phyloP scores from a whole-genome alignment of 2,888 invertebrate species.

The Orthonevra nobilis region DNA sequence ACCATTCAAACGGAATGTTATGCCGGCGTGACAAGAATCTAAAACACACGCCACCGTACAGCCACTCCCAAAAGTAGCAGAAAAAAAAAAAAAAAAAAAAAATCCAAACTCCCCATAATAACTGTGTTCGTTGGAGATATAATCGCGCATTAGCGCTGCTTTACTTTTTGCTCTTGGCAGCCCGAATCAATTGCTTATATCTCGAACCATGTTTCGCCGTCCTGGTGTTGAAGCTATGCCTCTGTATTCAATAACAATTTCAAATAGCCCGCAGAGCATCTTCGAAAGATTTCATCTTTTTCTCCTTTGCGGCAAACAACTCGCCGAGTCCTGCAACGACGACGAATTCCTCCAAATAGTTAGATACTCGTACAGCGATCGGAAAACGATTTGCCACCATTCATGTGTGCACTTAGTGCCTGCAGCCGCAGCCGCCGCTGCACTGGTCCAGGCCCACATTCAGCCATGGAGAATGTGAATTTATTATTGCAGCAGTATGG shows the following conservation, averaged over 20 bases:
- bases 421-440: conserved; percentile 47
- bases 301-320: too few species aligned
- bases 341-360: conserved; percentile 32
- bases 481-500: conserved; percentile 66
- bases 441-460: conserved; percentile 52
- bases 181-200: conserved; percentile 50
- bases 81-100: too few species aligned
- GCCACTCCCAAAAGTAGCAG: conserved; percentile 59
- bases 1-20: conserved; percentile 18
- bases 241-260: conserved; percentile 69
- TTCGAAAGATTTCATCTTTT: conserved; percentile 52
- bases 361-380: conserved; percentile 14
- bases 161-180: conserved; percentile 37
- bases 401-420: conserved; percentile 67
- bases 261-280: conserved; percentile 69
- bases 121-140: conserved; percentile 59
- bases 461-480: conserved; percentile 61
- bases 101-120: conserved; percentile 60
- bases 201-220: conserved; percentile 16
- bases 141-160: conserved; percentile 65
- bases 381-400: conserved; percentile 69
- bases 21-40: conserved; percentile 45
- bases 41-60: conserved; percentile 43
- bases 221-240: conserved; percentile 63
- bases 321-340: conserved; percentile 16